These are phyloP conservation scores for Tipula lateralis DNA, from an alignment of 2,888 invertebrate genomes.

Conservation along the genomic window DNA sequence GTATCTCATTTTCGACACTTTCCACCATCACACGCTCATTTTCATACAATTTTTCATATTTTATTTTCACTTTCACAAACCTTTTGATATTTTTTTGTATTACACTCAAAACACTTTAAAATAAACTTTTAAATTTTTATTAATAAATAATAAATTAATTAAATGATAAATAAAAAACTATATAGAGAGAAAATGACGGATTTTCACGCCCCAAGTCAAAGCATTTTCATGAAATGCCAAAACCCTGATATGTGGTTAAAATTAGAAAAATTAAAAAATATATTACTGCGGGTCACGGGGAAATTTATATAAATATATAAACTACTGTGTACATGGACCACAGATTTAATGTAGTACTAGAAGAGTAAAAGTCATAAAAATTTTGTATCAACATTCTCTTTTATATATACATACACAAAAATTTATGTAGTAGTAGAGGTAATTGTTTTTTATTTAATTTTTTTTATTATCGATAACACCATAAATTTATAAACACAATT, in stretches of 20 bases:
- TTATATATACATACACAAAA: too few relatives aligned
- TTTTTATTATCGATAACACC: neutral
- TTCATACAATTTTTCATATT: neutral
- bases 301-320: conserved; percentile 24
- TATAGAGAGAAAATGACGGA: neutral
- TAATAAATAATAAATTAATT: neutral
- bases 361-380: neutral
- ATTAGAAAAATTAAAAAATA: conserved; percentile 13
- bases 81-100: neutral
- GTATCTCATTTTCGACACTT: neutral
- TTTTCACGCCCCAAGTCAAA: conserved; percentile 25
- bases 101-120: neutral
- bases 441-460: neutral
- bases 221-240: conserved; percentile 27
- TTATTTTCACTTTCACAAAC: neutral
- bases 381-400: neutral
- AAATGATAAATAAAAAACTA: neutral
- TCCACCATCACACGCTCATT: neutral
- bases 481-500: neutral
- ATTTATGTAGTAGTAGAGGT: neutral
- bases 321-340: neutral
- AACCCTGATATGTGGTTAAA: conserved; percentile 29
- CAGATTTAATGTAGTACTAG: neutral
- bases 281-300: neutral
- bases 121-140: neutral